Evolutionary conservation across 1,140 invertebrate species (phyloP).

Genomic region (Venturia canescens): DNA sequence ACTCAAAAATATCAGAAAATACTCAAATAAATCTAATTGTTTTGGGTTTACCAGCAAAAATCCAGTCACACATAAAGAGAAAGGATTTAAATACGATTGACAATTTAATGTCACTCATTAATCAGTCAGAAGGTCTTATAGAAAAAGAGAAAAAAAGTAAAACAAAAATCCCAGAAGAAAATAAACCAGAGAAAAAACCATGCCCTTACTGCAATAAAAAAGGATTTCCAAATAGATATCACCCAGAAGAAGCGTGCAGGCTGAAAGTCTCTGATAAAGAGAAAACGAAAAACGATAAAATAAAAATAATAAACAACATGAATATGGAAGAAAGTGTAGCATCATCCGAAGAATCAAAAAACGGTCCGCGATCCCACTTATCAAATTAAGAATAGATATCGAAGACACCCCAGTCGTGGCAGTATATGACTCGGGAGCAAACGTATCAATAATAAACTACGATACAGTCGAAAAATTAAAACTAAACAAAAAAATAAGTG

Average conservation of each 20-base stretch:
- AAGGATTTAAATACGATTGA: constrained; percentile 7
- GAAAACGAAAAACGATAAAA: constrained; percentile 7
- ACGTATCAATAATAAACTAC: constrained; percentile 52
- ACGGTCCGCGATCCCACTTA: constrained; percentile 47
- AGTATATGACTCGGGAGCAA: constrained; percentile 54
- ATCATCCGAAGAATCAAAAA: constrained; percentile 23
- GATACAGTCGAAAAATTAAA: constrained; percentile 45
- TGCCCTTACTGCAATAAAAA: constrained; percentile 5
- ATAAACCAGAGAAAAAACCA: not conserved
- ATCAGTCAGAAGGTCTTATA: constrained; percentile 12
- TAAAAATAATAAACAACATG: constrained; percentile 13
- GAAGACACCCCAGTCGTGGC: constrained; percentile 44
- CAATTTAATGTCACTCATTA: constrained; percentile 17
- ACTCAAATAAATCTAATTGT: constrained; percentile 21
- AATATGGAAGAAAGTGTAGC: constrained; percentile 12
- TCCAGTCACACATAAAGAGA: not conserved
- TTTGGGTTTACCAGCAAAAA: constrained; percentile 15
- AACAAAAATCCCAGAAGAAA: constrained; percentile 14
- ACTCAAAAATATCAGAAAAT: constrained; percentile 14
- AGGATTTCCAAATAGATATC: constrained; percentile 7
- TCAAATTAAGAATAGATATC: constrained; percentile 48
- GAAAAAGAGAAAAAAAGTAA: constrained; percentile 14
- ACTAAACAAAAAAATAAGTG: not conserved
- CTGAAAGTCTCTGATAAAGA: not conserved
- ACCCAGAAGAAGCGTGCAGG: not conserved